These are phyloP conservation scores for Ciconia maguari DNA, from an alignment of 2,113 vertebrate species.

Conservation along the genomic window DNA sequence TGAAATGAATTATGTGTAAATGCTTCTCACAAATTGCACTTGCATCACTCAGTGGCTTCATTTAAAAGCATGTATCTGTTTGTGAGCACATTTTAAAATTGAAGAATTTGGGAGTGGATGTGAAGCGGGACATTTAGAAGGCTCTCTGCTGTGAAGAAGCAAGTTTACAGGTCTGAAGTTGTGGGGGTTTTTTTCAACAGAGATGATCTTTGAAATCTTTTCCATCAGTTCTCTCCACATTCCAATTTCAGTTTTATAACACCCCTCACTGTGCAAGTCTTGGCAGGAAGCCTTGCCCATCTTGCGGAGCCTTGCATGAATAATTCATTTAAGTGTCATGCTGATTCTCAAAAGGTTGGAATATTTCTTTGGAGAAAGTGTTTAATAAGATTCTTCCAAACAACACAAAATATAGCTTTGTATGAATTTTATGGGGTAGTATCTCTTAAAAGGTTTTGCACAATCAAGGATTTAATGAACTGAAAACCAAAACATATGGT, in stretches of 20 bases:
- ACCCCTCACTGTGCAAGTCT: constrained; percentile 70
- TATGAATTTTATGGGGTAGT: not conserved
- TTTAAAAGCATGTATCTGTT: not conserved
- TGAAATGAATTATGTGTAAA: not conserved
- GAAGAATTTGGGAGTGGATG: not conserved
- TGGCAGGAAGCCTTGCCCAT: constrained; percentile 75
- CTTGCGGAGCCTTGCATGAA: constrained; percentile 72
- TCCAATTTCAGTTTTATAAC: constrained; percentile 71
- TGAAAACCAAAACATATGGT: not conserved
- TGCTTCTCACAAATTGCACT: not conserved
- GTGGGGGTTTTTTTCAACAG: not conserved
- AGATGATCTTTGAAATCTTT: constrained; percentile 71
- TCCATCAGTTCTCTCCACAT: constrained; percentile 56
- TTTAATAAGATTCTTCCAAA: constrained; percentile 73
- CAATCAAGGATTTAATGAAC: constrained; percentile 20
- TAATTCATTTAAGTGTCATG: constrained; percentile 75
- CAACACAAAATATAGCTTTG: constrained; percentile 28
- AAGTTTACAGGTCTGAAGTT: constrained; percentile 54
- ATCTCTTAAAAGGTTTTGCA: constrained; percentile 25
- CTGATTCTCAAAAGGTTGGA: constrained; percentile 71
- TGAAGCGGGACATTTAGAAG: not conserved
- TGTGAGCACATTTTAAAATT: not conserved
- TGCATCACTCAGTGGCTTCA: not conserved
- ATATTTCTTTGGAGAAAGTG: constrained; percentile 62
- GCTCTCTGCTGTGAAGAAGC: constrained; percentile 15